These are phyloP conservation scores for Chalcosyrphus nemorum DNA, from an alignment of 2,888 invertebrate species.

Conservation along the genomic window DNA sequence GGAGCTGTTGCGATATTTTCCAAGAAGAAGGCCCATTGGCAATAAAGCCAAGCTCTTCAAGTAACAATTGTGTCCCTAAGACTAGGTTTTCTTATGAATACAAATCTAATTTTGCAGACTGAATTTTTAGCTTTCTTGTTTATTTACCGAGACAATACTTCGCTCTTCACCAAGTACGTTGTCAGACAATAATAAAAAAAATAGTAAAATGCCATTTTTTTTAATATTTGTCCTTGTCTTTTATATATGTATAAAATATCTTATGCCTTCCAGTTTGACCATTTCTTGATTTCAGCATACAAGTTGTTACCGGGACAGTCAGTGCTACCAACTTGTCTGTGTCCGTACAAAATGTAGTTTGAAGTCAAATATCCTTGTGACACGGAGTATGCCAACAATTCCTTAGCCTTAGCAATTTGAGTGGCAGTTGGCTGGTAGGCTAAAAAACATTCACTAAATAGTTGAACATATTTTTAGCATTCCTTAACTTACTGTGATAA, in stretches of 20 bases:
- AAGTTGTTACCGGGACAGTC: conserved; percentile 79
- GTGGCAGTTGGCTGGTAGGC: conserved; percentile 74
- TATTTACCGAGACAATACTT: too few relatives aligned
- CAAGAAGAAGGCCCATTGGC: too few relatives aligned
- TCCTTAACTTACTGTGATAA: conserved; percentile 32
- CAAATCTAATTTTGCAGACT: too few relatives aligned
- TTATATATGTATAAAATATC: not conserved
- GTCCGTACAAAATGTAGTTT: conserved; percentile 78
- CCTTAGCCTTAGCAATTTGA: conserved; percentile 76
- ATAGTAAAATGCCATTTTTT: too few relatives aligned
- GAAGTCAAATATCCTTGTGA: conserved; percentile 75
- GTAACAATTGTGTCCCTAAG: too few relatives aligned
- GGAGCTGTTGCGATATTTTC: too few relatives aligned
- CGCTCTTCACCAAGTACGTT: too few relatives aligned
- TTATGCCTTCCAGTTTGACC: conserved; percentile 77
- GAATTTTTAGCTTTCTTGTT: too few relatives aligned
- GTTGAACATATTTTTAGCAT: not conserved
- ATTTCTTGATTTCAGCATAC: conserved; percentile 78
- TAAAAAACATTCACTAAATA: not conserved
- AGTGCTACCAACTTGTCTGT: conserved; percentile 78
- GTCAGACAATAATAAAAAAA: too few relatives aligned
- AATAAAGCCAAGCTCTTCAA: too few relatives aligned
- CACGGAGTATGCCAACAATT: conserved; percentile 76
- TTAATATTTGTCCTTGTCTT: not conserved
- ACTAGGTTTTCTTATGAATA: too few relatives aligned